These are phyloP conservation scores for Philereme transversata DNA, from an alignment of 2,888 invertebrate species.

Conservation along the genomic window DNA sequence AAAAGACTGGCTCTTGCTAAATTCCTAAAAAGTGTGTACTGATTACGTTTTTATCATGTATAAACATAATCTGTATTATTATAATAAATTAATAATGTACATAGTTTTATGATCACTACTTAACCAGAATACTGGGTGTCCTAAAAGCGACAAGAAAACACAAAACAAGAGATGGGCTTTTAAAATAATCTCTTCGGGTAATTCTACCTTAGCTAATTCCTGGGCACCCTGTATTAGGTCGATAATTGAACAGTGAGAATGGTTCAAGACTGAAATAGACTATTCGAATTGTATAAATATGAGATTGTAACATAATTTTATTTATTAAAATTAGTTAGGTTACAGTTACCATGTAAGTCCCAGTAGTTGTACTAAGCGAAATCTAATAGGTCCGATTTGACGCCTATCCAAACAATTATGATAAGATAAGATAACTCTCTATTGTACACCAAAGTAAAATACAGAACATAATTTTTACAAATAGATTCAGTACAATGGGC, in stretches of 20 bases:
- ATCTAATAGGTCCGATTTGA: too few relatives aligned
- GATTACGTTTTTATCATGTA: too few relatives aligned
- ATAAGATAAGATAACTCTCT: too few relatives aligned
- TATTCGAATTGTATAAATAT: conserved; percentile 49
- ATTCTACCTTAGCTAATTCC: not conserved
- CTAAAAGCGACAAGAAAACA: not conserved
- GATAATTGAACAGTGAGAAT: conserved; percentile 38
- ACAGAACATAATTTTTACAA: too few relatives aligned
- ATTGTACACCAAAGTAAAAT: too few relatives aligned
- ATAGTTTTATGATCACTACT: conserved; percentile 5
- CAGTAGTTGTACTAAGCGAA: too few relatives aligned
- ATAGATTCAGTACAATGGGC: too few relatives aligned
- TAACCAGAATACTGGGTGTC: conserved; percentile 9
- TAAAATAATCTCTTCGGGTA: not conserved
- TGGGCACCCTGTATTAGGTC: conserved; percentile 1
- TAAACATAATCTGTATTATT: not conserved
- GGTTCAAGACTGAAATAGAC: conserved; percentile 55
- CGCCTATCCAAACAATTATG: too few relatives aligned
- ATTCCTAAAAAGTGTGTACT: too few relatives aligned
- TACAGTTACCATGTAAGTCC: not conserved
- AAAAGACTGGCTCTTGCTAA: too few relatives aligned
- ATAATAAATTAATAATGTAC: not conserved
- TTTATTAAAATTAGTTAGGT: conserved; percentile 14
- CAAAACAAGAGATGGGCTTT: not conserved
- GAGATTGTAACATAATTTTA: conserved; percentile 18